phyloP scores from a whole-genome alignment of 2,113 vertebrate species.

The Corvus cornix region DNA sequence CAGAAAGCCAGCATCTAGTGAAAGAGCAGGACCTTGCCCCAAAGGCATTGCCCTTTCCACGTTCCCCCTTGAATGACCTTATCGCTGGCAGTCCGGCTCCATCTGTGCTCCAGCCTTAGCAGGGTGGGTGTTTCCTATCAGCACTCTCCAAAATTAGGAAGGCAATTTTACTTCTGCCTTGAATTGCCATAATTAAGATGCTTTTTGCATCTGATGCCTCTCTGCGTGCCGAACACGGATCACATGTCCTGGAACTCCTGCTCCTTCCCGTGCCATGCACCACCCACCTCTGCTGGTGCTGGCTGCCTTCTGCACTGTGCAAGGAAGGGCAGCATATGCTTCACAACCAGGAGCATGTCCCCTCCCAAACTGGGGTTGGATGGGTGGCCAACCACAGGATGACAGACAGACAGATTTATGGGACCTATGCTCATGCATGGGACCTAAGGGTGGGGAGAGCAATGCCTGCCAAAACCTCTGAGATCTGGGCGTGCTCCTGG shows the following conservation, averaged over 20 bases:
- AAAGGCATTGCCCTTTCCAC: not conserved
- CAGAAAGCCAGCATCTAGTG: not conserved
- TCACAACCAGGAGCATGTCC: not conserved
- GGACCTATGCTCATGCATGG: not conserved
- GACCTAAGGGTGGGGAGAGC: not conserved
- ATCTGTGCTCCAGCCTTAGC: not conserved
- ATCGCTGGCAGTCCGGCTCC: rapidly evolving
- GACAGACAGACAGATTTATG: not conserved
- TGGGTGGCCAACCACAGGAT: not conserved
- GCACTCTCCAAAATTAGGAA: not conserved
- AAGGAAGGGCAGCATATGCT: not conserved
- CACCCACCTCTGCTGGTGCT: not conserved
- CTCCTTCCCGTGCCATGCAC: not conserved
- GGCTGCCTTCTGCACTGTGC: not conserved
- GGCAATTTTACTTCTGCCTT: conserved; percentile 8
- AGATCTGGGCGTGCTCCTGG: not conserved
- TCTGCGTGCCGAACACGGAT: not conserved
- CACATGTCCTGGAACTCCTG: not conserved
- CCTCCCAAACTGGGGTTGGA: not conserved
- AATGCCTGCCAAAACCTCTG: not conserved
- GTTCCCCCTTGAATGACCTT: not conserved
- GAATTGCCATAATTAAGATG: not conserved
- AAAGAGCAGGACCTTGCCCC: not conserved
- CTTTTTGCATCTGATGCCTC: conserved; percentile 19
- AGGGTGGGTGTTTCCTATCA: not conserved